Evolutionary conservation across 37 sponge, comb jelly and placozoan species (phyloP).

Genomic region (Eunapius fragilis): DNA sequence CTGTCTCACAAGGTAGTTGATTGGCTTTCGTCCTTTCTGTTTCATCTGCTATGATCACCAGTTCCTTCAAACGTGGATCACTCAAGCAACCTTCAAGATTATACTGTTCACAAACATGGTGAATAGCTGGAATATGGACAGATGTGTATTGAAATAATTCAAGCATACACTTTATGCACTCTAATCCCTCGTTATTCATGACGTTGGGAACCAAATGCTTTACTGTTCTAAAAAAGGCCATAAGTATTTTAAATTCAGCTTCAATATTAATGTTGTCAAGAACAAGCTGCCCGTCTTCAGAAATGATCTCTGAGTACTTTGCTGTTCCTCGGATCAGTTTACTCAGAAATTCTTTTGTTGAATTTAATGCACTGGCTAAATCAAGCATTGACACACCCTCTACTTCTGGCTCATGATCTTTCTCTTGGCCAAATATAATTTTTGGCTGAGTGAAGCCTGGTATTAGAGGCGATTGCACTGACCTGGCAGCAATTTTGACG

Average conservation of each 20-base stretch:
- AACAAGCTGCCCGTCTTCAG: slow-evolving; percentile 5
- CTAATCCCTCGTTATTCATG: slow-evolving; percentile 31
- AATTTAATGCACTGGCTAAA: not conserved
- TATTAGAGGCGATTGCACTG: not conserved
- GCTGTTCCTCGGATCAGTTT: slow-evolving; percentile 40
- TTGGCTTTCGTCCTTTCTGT: slow-evolving; percentile 8
- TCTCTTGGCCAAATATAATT: not conserved
- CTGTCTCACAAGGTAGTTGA: slow-evolving; percentile 59
- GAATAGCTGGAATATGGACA: slow-evolving; percentile 55
- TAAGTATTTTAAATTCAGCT: slow-evolving; percentile 14
- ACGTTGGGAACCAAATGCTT: too few relatives aligned
- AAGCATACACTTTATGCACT: slow-evolving; percentile 59
- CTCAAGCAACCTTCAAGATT: slow-evolving; percentile 48
- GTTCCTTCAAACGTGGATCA: slow-evolving; percentile 38
- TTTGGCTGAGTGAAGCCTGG: not conserved
- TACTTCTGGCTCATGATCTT: not conserved
- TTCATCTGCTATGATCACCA: slow-evolving; percentile 42
- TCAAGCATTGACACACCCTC: not conserved
- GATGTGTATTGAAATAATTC: slow-evolving; percentile 72
- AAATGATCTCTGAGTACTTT: slow-evolving; percentile 13
- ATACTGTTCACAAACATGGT: slow-evolving; percentile 68
- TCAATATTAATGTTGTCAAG: slow-evolving; percentile 25
- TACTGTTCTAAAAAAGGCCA: slow-evolving; percentile 17
- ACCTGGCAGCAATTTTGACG: too few relatives aligned
- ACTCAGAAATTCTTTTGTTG: slow-evolving; percentile 6